phyloP scores from a whole-genome alignment of 2,888 invertebrate genomes.

The Drosophila phalerata region DNA sequence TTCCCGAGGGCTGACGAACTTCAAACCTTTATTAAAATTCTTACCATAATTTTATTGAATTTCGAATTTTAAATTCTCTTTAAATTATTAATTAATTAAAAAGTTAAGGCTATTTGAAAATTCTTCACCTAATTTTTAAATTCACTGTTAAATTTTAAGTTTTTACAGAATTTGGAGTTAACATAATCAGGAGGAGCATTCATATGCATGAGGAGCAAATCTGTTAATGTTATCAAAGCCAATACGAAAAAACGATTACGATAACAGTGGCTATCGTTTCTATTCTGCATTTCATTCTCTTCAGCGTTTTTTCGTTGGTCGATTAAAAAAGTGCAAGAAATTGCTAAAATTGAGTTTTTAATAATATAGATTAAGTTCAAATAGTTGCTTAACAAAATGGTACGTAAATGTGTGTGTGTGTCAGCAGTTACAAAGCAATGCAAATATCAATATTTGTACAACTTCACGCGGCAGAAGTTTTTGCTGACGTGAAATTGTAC shows the following conservation, averaged over 20 bases:
- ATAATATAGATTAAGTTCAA: slow-evolving; percentile 55
- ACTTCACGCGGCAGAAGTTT: slow-evolving; percentile 43
- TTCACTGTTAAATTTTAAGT: too few species aligned
- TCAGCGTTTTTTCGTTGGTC: slow-evolving; percentile 58
- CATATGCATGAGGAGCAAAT: neutral
- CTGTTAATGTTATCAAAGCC: slow-evolving; percentile 1
- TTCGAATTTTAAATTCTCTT: too few species aligned
- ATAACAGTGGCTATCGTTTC: slow-evolving; percentile 43
- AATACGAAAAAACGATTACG: slow-evolving; percentile 29
- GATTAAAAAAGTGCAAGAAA: slow-evolving; percentile 53
- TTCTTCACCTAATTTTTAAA: too few species aligned
- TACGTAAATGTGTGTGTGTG: slow-evolving; percentile 35
- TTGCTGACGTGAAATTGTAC: slow-evolving; percentile 61
- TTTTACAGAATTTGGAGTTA: too few species aligned
- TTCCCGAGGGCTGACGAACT: too few species aligned
- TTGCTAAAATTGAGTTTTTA: slow-evolving; percentile 37
- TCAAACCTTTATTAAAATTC: too few species aligned
- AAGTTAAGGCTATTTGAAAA: too few species aligned
- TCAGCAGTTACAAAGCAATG: neutral
- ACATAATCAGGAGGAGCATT: neutral
- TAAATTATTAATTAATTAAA: too few species aligned
- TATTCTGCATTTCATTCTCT: slow-evolving; percentile 53
- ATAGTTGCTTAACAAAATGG: slow-evolving; percentile 58
- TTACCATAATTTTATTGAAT: too few species aligned
- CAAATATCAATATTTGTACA: slow-evolving; percentile 5